Evolutionary conservation across 2,113 vertebrate species (phyloP).

Genomic region (Stigmatopora argus): DNA sequence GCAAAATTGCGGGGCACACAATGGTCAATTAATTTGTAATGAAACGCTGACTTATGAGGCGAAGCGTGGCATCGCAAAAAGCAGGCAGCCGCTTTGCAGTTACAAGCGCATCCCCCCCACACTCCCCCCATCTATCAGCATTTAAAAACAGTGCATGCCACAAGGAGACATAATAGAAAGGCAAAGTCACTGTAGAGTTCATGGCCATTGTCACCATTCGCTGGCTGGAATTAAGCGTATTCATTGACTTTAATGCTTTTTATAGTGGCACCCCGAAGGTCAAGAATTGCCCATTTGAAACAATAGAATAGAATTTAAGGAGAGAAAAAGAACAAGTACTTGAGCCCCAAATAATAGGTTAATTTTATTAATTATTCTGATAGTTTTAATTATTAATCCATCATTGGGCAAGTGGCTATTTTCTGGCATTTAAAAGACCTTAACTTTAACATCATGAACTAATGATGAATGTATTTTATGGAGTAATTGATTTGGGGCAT

Average conservation of each 20-base stretch:
- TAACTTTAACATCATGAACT: no score
- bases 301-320: not conserved
- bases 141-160: constrained; percentile 41
- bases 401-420: no score
- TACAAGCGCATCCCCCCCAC: constrained; percentile 29
- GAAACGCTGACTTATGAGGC: constrained; percentile 70
- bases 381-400: no score
- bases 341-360: no score
- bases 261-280: not conserved
- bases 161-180: constrained; percentile 40
- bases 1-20: constrained; percentile 67
- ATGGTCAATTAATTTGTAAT: constrained; percentile 76
- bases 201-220: constrained; percentile 1
- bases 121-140: constrained; percentile 41
- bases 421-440: no score
- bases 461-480: no score
- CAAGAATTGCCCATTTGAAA: not conserved
- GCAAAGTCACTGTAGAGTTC: constrained; percentile 31
- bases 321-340: not conserved
- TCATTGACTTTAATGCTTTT: not conserved
- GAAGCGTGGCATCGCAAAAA: constrained; percentile 55
- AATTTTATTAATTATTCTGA: no score
- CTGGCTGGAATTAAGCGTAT: not conserved
- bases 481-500: no score
- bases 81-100: constrained; percentile 48